Conservation (phyloP, 2,113 vertebrate species). For the Halichoeres trimaculatus region DNA sequence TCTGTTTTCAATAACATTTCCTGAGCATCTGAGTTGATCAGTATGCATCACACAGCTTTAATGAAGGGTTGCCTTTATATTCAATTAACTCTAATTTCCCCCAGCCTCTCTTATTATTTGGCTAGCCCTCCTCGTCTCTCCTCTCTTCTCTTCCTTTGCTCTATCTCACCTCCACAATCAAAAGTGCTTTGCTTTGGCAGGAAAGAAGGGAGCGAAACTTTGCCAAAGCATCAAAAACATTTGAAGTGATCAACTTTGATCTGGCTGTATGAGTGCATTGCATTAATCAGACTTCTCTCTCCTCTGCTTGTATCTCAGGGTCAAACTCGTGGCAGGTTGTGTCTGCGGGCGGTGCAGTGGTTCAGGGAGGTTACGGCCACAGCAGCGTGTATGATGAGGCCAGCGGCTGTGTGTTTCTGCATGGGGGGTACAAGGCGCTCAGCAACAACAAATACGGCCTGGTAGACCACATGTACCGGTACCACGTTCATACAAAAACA, state of each 20-base stretch:
- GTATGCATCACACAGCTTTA: conserved; percentile 23
- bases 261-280: background rate
- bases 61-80: conserved; percentile 54
- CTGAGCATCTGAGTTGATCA: conserved; percentile 33
- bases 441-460: conserved; percentile 91
- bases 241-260: conserved; percentile 35
- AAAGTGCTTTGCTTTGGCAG: conserved; percentile 46
- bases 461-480: conserved; percentile 91
- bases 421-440: conserved; percentile 92
- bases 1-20: conserved; percentile 33
- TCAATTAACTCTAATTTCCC: conserved; percentile 50
- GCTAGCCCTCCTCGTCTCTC: background rate
- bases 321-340: conserved; percentile 87
- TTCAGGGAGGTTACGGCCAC: conserved; percentile 93
- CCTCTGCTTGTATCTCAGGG: conserved; percentile 69
- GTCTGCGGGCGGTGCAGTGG: conserved; percentile 85
- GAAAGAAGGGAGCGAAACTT: conserved; percentile 2
- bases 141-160: background rate
- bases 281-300: conserved; percentile 7
- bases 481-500: conserved; percentile 84
- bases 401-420: conserved; percentile 86
- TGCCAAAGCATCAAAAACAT: conserved; percentile 36
- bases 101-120: conserved; percentile 6
- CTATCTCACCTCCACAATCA: conserved; percentile 33
- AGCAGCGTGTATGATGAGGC: conserved; percentile 88